Base-by-base conservation (phyloP, 2,797 vertebrate species). In the Neosilurus mollespiculum region DNA sequence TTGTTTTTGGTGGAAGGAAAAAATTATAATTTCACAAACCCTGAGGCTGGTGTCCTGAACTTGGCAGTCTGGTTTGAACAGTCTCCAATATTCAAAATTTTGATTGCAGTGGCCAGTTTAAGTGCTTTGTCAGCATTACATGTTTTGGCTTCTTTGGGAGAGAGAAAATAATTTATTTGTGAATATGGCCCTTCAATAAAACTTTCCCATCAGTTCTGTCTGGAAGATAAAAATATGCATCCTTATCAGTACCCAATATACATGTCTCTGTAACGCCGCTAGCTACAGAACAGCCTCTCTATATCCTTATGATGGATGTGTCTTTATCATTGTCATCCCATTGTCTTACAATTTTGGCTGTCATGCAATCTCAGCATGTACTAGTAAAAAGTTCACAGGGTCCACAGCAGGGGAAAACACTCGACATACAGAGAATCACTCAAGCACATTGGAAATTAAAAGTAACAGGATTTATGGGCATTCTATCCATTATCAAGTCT, bases 401-500 rank as follows among this genome's bases (percentile, higher is more conserved):
- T 56, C 22, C 51, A 56, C 2, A 30, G 9, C 71, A 30, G 24
- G 14, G 24, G 26, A 73, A 76, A 59, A 12, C 73, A 22, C 14
- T 16, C 15, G 20, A 43, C 30, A 4, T 43, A 8, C 30, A 61
- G 20, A 77, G 20, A 77, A 61, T 61, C 56, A 61, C 26, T 77
- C 6, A 2, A 59, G 30, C 56, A n/a, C 18, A 59, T 20, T 20
- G 61, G 30, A 30, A 61, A 37, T 14, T 77, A 8, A 61, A 14
- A 37, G 30, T n/a, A 43, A 61, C 54, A 77, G 56, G 56, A 61
- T 43, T 77, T 61, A 77, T 20, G 37, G 22, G 20, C 56, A 59
- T 61, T 61, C 30, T 77, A 56, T 59, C 56, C 30, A 61, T 77
- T 77, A 43, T 77, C 56, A 77, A 43, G 30, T 37, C 30, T 77